These are phyloP conservation scores for Lasiommata megera DNA, from an alignment of 2,888 invertebrate species.

Conservation along the genomic window DNA sequence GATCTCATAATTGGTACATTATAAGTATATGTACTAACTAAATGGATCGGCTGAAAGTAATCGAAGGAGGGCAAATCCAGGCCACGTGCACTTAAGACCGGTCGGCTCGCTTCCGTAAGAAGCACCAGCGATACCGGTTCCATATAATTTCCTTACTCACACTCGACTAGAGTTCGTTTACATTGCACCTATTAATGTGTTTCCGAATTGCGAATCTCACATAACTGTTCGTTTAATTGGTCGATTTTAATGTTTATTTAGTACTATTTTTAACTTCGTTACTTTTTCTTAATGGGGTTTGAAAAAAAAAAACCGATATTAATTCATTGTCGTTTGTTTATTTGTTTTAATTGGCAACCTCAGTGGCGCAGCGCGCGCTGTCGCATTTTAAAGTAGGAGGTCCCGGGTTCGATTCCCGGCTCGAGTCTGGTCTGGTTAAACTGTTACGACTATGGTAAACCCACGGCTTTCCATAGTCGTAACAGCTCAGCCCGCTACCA, in stretches of 20 bases:
- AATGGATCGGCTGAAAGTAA: conserved; percentile 10
- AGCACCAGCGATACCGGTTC: conserved; percentile 25
- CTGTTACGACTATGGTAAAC: too few species aligned
- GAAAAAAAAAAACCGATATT: too few species aligned
- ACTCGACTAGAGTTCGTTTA: conserved; percentile 11
- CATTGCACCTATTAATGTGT: conserved; percentile 4
- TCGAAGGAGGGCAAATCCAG: conserved; percentile 17
- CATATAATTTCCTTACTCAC: conserved; percentile 20
- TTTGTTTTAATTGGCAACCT: too few species aligned
- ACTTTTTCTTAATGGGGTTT: too few species aligned
- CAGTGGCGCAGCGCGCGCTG: too few species aligned
- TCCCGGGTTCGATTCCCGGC: too few species aligned
- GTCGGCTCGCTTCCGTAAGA: conserved; percentile 32
- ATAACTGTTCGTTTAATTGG: neutral
- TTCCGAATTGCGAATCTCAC: conserved; percentile 6
- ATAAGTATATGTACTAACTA: neutral
- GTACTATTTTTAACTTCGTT: neutral
- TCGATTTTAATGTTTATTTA: neutral
- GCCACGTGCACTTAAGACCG: conserved; percentile 24
- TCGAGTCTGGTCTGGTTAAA: too few species aligned
- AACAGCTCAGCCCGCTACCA: too few species aligned
- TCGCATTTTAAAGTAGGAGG: too few species aligned
- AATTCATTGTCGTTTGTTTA: too few species aligned
- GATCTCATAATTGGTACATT: neutral
- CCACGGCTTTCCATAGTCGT: too few species aligned